These are phyloP conservation scores for Dipodomys stephensi DNA, from an alignment of 2,113 vertebrate species.

Conservation along the genomic window DNA sequence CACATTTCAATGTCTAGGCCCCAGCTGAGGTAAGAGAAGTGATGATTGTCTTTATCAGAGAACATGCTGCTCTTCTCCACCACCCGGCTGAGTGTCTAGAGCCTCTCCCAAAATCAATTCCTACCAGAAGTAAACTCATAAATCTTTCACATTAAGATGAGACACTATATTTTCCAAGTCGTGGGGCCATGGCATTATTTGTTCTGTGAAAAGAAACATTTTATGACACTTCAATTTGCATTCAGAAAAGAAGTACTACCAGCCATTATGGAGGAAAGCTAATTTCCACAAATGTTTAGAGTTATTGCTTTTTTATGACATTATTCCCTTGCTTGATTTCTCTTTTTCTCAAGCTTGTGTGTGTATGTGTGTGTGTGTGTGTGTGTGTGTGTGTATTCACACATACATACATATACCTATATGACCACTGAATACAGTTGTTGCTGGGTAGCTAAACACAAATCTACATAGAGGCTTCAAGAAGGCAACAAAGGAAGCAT, in stretches of 20 bases:
- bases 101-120: neutral
- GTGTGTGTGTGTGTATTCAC: neutral
- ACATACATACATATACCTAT: neutral
- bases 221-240: conserved; percentile 25
- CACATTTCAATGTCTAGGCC: conserved; percentile 61
- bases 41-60: conserved; percentile 49
- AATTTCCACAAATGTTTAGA: conserved; percentile 36
- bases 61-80: neutral
- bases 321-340: neutral
- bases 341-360: neutral
- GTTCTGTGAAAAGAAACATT: neutral
- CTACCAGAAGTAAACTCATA: neutral
- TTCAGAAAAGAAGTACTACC: neutral
- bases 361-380: no score
- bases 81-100: neutral
- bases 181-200: conserved; percentile 22
- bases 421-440: neutral
- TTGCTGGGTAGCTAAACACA: conserved; percentile 14
- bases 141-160: conserved; percentile 45
- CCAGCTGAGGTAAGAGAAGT: conserved; percentile 45
- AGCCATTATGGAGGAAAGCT: conserved; percentile 29
- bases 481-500: conserved; percentile 23
- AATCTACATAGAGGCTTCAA: neutral
- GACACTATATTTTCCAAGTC: conserved; percentile 37
- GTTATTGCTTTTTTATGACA: neutral